phyloP scores from a whole-genome alignment of 2,797 vertebrate species.

The Arrhamphus sclerolepis region DNA sequence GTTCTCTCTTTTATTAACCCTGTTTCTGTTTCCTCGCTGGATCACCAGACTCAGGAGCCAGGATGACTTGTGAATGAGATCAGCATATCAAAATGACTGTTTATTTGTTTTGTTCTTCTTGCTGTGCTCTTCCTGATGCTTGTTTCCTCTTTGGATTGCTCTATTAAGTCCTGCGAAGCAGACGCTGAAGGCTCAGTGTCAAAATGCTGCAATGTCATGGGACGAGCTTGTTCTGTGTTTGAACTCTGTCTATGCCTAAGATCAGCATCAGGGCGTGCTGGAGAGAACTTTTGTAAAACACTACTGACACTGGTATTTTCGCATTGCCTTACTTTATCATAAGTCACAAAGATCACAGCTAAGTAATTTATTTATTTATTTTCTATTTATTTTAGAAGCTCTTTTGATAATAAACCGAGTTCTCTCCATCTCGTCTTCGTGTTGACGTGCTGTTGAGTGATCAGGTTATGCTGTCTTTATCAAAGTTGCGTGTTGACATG shows the following conservation, averaged over 20 bases:
- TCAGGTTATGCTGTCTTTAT: constrained; percentile 83
- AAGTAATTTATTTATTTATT: neutral
- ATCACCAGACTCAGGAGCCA: constrained; percentile 74
- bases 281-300: constrained; percentile 52
- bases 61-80: constrained; percentile 76
- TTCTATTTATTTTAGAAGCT: neutral
- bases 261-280: constrained; percentile 61
- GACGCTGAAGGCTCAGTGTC: constrained; percentile 59
- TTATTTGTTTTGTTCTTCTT: constrained; percentile 52
- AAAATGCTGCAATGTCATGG: constrained; percentile 73
- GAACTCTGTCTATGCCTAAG: constrained; percentile 53
- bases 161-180: constrained; percentile 73
- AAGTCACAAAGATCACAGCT: constrained; percentile 28
- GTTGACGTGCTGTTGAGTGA: constrained; percentile 63
- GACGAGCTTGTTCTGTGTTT: constrained; percentile 75
- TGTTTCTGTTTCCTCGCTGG: constrained; percentile 64
- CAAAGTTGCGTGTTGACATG: constrained; percentile 83
- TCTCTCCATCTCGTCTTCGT: constrained; percentile 59
- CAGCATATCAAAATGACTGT: constrained; percentile 69
- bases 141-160: constrained; percentile 69
- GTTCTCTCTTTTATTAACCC: constrained; percentile 51
- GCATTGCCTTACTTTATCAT: constrained; percentile 62
- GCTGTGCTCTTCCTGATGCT: constrained; percentile 60
- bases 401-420: constrained; percentile 16
- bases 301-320: constrained; percentile 36